Base-by-base conservation (phyloP, 53 echinoderm and acorn worm genomes). In the Mesocentrotus franciscanus region DNA sequence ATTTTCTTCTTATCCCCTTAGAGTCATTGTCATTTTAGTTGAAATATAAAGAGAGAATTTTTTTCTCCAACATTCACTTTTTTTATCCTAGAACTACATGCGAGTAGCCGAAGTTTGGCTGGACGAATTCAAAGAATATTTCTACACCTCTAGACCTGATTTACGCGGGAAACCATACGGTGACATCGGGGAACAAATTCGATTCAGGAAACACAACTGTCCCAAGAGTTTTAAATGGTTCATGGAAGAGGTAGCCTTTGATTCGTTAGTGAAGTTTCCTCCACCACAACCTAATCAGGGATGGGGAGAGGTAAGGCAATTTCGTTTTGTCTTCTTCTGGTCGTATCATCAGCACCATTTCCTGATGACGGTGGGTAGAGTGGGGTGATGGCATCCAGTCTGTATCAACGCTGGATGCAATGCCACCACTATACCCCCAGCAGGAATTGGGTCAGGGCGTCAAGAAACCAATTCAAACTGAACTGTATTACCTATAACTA, bases 101-200 rank as follows among this genome's bases (percentile, higher is more conserved):
- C 93, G 99, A 94, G 99, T 98, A 32, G 99, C 97, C 4, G 99
- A 97, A 76, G 99, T 98, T 39, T 98, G 99, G 99, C 35, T 98
- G 96, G 99, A 98, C 94, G 97, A 98, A 59, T 98, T 97, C 89
- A 96, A 96, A 49, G 97, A 97, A 78, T 96, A 95, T 91, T 98
- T 98, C 91, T 98, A 98, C 93, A 96, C 99, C 56, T 90, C 95
- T 78, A 92, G 96, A 89, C 99, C 99, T 9, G 96, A 97, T 17
- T 96, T 98, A 12, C 96, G 96, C 68, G 99, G 99, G 34, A 97
- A 98, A 93, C 97, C 96, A 0, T 94, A 85, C 84, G 99, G 99
- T 26, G 96, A 98, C 83, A 97, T 98, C 81, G 96, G 95, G 61
- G 97, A 95, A 70, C 99, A 98, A 61, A 95, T 98, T 26, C 78